These are phyloP conservation scores for Hirtodrosophila cameraria DNA, from an alignment of 2,888 invertebrate genomes.

Conservation along the genomic window DNA sequence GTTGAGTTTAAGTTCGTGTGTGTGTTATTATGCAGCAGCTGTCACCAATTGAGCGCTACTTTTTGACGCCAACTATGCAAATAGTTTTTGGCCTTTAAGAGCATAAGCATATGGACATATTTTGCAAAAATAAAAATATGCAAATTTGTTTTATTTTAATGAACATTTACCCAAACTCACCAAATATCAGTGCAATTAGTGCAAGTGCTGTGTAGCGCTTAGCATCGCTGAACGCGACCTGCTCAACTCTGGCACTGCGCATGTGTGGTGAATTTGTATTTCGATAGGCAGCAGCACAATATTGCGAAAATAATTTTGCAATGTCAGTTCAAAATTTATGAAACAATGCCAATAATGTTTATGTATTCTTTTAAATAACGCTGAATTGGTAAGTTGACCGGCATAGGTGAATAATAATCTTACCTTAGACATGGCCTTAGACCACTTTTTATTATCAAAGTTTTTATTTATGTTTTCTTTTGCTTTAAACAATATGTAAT, in stretches of 20 bases:
- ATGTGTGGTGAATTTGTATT: slow-evolving; percentile 15
- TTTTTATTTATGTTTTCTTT: slow-evolving; percentile 5
- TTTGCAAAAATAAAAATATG: neutral
- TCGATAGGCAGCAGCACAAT: slow-evolving; percentile 16
- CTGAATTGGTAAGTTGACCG: neutral
- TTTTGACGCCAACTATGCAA: neutral
- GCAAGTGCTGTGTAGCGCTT: neutral
- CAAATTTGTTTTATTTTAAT: neutral
- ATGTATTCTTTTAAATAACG: neutral
- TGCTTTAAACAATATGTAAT: slow-evolving; percentile 8
- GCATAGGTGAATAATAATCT: slow-evolving; percentile 18
- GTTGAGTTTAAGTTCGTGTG: slow-evolving; percentile 19
- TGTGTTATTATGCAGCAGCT: neutral
- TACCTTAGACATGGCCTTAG: slow-evolving; percentile 37
- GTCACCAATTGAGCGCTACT: neutral
- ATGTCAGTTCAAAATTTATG: neutral
- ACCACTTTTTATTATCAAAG: slow-evolving; percentile 24
- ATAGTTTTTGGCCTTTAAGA: neutral
- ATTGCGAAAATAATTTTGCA: slow-evolving; percentile 7
- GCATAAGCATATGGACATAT: neutral
- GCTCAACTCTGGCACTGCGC: slow-evolving; percentile 6
- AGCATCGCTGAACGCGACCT: neutral
- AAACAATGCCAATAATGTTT: neutral
- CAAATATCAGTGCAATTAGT: neutral
- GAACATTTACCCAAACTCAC: neutral